Conservation (phyloP, 2,888 invertebrate genomes). For the Suillia variegata region DNA sequence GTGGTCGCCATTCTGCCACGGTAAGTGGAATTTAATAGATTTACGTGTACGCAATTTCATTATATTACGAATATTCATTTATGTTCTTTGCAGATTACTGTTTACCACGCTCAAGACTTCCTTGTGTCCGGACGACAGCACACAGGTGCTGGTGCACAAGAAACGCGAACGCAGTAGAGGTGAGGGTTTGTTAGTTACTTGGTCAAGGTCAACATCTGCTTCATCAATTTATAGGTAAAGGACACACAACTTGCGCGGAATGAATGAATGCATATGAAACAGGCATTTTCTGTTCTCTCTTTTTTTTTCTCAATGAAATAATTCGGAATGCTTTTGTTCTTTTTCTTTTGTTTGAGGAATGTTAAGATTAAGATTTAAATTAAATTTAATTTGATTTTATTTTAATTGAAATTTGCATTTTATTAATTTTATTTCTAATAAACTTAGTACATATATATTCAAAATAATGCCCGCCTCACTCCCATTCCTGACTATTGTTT, state of each 20-base stretch:
- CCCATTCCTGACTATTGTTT: too few species aligned
- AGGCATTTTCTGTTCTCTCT: neutral
- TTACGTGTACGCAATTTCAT: neutral
- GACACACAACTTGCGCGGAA: slow-evolving; percentile 51
- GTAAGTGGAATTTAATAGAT: slow-evolving; percentile 61
- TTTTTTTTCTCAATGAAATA: too few species aligned
- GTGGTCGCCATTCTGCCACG: slow-evolving; percentile 82
- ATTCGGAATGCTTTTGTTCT: neutral
- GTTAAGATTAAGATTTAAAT: too few species aligned
- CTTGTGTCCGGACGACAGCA: slow-evolving; percentile 75
- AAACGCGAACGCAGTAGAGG: slow-evolving; percentile 66
- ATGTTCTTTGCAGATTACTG: slow-evolving; percentile 66
- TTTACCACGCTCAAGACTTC: slow-evolving; percentile 73
- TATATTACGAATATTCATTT: neutral
- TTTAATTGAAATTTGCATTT: neutral
- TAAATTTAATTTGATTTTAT: too few species aligned
- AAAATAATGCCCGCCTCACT: too few species aligned
- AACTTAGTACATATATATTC: too few species aligned
- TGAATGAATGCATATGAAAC: neutral
- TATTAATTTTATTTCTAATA: too few species aligned
- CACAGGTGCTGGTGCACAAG: slow-evolving; percentile 70
- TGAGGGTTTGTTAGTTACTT: slow-evolving; percentile 69
- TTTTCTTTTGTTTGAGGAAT: too few species aligned
- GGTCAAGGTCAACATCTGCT: slow-evolving; percentile 68
- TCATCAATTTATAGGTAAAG: slow-evolving; percentile 68